These are phyloP conservation scores for Brachionus plicatilis DNA, from an alignment of 1,140 invertebrate genomes.

Conservation along the genomic window DNA sequence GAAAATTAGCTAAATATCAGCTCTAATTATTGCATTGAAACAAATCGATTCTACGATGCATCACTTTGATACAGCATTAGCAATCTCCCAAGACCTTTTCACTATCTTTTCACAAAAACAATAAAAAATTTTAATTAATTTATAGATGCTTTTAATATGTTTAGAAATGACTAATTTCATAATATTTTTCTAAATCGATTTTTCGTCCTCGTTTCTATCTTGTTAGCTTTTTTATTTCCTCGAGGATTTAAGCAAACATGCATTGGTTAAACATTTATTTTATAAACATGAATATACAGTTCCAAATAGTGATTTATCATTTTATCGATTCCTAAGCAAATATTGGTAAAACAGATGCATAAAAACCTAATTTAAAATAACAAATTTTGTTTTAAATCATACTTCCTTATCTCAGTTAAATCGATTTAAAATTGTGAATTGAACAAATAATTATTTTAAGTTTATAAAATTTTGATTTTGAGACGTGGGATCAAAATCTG, in stretches of 20 bases:
- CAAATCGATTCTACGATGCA: not conserved
- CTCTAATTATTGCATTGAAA: not conserved
- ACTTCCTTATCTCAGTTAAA: not conserved
- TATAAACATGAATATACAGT: not conserved
- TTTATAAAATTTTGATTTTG: no score
- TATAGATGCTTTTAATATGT: not conserved
- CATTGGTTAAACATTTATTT: not conserved
- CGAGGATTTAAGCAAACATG: not conserved
- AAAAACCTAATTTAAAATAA: no score
- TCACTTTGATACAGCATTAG: not conserved
- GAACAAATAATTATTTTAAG: no score
- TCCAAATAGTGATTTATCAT: not conserved
- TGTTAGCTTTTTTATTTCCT: not conserved
- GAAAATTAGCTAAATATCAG: not conserved
- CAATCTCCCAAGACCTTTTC: not conserved
- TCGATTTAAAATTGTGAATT: not conserved
- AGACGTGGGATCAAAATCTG: no score
- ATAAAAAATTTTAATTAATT: not conserved
- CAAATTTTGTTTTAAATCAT: no score
- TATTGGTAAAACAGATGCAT: not conserved
- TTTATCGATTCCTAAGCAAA: not conserved
- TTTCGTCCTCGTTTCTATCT: not conserved
- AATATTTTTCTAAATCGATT: not conserved
- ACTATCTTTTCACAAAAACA: not conserved
- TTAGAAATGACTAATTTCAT: not conserved